Base-by-base conservation (phyloP, 2,888 invertebrate species). In the Aelia acuminata region DNA sequence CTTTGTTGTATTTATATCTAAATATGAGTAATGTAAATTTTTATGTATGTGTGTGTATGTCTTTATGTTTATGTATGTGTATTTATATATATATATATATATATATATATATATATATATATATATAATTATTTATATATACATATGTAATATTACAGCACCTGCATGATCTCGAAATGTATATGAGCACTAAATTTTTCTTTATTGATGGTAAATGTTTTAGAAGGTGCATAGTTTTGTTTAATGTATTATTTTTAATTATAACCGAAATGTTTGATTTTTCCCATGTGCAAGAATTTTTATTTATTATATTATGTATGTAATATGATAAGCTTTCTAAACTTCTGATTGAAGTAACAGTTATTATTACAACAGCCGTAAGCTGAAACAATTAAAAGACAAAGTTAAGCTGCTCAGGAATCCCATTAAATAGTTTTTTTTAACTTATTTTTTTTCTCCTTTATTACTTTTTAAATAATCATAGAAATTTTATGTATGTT, bases 1-100 rank as follows among this genome's bases (percentile, higher is more conserved):
- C 13, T 43, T 80, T 80, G 43, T 43, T 80, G 80, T 80, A 80
- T 80, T 80, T 80, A 80, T 80, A 80, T 80, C n/a, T 80, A 39
- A 80, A 80, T 26, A 50, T 49, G 35, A 84, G 49, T 31, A 84
- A 50, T 84, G 35, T 84, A 84, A 31, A 84, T 84, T 49, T 84
- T 49, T 84, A 84, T 84, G 49, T 48, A 84, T 84, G 84, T 84
- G 84, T 84, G 84, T 84, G 84, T 84, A 50, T 84, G 84, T 84
- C 31, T 84, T 10, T 22, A 50, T 84, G 49, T 84, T 48, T 84
- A 50, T 84, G 49, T 84, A 50, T 48, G 48, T 48, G 35, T 84
- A 47, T 84, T 26, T 84, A 85, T 53, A 85, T 48, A 85, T 31
- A 57, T 39, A 43, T 53, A 31, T 85, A 85, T 85, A 57, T 85